Evolutionary conservation across 2,113 vertebrate species (phyloP).

Genomic region (Platanista minor): DNA sequence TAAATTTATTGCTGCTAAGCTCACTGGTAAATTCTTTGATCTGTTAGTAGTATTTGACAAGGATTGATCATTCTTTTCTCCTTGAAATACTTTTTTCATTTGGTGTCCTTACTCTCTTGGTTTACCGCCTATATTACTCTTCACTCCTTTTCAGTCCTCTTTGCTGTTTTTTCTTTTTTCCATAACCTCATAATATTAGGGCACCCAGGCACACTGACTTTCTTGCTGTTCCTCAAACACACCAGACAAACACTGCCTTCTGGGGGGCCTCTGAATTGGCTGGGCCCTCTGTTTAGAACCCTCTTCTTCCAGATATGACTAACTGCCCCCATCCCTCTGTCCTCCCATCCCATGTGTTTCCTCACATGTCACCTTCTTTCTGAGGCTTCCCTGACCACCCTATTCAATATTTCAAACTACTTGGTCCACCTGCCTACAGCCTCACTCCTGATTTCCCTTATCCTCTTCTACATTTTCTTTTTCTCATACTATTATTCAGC

Average conservation of each 20-base stretch:
- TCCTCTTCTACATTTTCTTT: neutral
- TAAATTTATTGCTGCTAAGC: neutral
- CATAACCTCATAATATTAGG: neutral
- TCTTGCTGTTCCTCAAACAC: neutral
- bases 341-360: neutral
- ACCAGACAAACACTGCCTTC: neutral
- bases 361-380: neutral
- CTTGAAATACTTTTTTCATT: neutral
- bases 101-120: neutral
- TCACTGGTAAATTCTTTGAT: slow-evolving; percentile 7
- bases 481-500: neutral
- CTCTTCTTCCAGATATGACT: neutral
- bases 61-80: neutral
- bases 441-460: neutral
- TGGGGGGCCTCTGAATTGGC: neutral
- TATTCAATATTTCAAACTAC: neutral
- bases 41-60: neutral
- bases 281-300: neutral
- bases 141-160: neutral
- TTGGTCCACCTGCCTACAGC: neutral
- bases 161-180: neutral
- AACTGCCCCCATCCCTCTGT: neutral
- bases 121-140: neutral
- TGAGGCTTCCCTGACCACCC: neutral
- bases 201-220: neutral